These are phyloP conservation scores for Reinhardtius hippoglossoides DNA, from an alignment of 2,113 vertebrate genomes.

Conservation along the genomic window DNA sequence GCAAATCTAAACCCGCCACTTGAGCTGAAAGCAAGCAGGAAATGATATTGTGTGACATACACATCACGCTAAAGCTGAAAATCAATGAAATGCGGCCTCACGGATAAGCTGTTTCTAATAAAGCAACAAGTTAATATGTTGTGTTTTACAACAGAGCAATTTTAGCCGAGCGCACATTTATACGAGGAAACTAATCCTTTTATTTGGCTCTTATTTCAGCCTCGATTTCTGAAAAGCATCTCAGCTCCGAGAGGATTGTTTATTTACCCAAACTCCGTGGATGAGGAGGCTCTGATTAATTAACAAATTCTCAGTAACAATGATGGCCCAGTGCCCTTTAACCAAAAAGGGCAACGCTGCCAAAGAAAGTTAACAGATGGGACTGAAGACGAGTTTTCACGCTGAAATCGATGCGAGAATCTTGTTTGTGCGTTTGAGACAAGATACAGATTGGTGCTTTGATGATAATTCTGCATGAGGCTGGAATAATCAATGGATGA, in stretches of 20 bases:
- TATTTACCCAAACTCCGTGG: conserved; percentile 6
- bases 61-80: conserved; percentile 28
- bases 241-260: conserved; percentile 9
- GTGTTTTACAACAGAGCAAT: not conserved
- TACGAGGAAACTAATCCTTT: conserved; percentile 13
- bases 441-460: conserved; percentile 36
- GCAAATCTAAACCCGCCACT: conserved; percentile 30
- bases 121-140: not conserved
- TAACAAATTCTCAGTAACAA: conserved; percentile 60
- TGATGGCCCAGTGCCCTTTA: conserved; percentile 48
- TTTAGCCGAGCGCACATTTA: not conserved
- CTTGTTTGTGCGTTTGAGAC: conserved; percentile 39
- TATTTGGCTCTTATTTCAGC: conserved; percentile 23
- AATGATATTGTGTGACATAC: conserved; percentile 17
- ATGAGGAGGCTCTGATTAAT: conserved; percentile 48
- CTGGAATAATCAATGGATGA: conserved; percentile 45
- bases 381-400: conserved; percentile 34
- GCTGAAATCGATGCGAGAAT: conserved; percentile 33
- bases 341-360: conserved; percentile 60
- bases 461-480: conserved; percentile 36
- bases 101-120: not conserved
- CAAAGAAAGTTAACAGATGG: conserved; percentile 46
- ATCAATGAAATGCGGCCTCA: conserved; percentile 32
- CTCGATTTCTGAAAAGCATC: not conserved
- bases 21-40: not conserved